Evolutionary conservation across 1,140 invertebrate genomes (phyloP).

Genomic region (Lordiphosa mommai): DNA sequence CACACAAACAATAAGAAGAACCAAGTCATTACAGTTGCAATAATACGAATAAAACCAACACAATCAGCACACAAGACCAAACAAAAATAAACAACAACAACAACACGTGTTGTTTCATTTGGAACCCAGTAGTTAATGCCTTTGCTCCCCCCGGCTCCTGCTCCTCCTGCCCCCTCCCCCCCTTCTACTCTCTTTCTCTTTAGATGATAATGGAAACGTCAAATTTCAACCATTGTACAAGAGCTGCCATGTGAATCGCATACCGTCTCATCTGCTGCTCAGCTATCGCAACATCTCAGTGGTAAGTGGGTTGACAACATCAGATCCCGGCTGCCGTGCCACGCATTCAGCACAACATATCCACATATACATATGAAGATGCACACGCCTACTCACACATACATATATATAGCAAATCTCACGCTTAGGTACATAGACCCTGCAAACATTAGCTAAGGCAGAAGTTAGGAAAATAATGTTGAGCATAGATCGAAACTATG

Average conservation of each 20-base stretch:
- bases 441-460: constrained; percentile 2
- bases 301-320: constrained; percentile 66
- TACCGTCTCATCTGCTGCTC: constrained; percentile 81
- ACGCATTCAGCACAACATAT: constrained; percentile 25
- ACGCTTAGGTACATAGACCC: constrained; percentile 19
- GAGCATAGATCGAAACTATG: no score
- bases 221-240: constrained; percentile 83
- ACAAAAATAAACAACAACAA: constrained; percentile 16
- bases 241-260: constrained; percentile 82
- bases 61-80: constrained; percentile 46
- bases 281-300: constrained; percentile 82
- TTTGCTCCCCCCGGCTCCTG: not conserved
- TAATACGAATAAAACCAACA: constrained; percentile 55
- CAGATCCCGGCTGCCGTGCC: constrained; percentile 46
- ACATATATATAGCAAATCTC: constrained; percentile 25
- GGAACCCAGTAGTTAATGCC: constrained; percentile 10
- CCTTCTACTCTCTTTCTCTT: constrained; percentile 23
- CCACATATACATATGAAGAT: constrained; percentile 18
- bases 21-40: constrained; percentile 43
- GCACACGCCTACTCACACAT: not conserved
- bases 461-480: no score
- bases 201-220: constrained; percentile 78
- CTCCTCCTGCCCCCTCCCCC: constrained; percentile 8
- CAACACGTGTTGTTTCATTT: constrained; percentile 49
- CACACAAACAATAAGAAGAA: constrained; percentile 39